Evolutionary conservation across 2,888 invertebrate genomes (phyloP), one percentile per base, ranked within the genome.

Genomic region (Parnassius mnemosyne): DNA sequence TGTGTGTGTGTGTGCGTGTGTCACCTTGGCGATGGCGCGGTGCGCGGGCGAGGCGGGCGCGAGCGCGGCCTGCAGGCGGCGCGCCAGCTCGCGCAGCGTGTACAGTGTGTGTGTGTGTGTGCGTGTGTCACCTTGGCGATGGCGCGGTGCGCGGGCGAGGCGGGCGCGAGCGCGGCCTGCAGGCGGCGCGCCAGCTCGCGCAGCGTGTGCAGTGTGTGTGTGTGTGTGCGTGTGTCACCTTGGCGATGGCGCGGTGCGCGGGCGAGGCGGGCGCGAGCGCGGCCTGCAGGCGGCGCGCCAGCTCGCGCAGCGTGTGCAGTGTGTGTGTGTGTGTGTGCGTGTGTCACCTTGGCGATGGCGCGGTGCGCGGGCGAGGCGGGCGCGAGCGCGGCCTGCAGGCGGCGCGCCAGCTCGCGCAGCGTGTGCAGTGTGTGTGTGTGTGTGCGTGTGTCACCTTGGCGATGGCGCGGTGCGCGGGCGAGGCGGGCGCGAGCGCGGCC

Each of bases 1-100:
- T 0, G 25, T 5, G 25, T 3, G 25, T 3, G 25, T 25, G 25
- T 25, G 25, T 3, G 25, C 0, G 25, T 3, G 25, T 25, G 3
- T 25, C 73, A 93, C 93, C 92, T 94, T 94, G 75, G 94, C 92
- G 77, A 95, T 94, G 71, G 93, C 92, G 61, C 92, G 81, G 64
- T 95, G 92, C 0, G 94, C 94, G 7, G 93, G 93, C 57, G 94
- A 94, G 72, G 94, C 94, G 3, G 95, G 95, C 13, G 94, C 92
- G 64, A 95, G 79, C 43, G 94, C 94, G 2, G 93, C 92, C 76
- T 95, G 95, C 72, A 95, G 82, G 51, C 94, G 93, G 11, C 94
- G 92, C 10, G 95, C 95, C 50, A 95, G 84, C 63, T 94, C 93
- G 46, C 95, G 86, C 63, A 95, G 87, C 1, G 94, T n/a, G n/a